Conservation (phyloP, 2,888 invertebrate species). For the Mellilla xanthometata region DNA sequence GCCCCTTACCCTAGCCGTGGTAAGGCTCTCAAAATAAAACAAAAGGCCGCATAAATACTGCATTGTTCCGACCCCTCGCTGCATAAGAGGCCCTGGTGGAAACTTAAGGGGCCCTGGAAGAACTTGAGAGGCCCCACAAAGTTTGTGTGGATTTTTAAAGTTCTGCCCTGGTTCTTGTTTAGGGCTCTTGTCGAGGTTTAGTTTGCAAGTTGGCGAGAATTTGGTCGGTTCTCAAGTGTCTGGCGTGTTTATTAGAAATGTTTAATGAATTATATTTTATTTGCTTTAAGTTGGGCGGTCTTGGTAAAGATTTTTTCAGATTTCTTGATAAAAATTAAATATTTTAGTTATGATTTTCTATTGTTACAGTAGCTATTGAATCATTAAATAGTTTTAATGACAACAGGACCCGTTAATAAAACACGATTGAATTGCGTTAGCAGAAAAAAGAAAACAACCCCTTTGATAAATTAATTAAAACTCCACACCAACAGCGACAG, state of each 20-base stretch:
- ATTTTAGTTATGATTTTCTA: too few species aligned
- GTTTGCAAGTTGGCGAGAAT: slow-evolving; percentile 35
- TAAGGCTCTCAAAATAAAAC: slow-evolving; percentile 46
- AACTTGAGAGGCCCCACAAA: slow-evolving; percentile 25
- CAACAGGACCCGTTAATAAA: too few species aligned
- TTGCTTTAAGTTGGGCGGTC: too few species aligned
- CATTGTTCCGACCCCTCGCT: slow-evolving; percentile 59
- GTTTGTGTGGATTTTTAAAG: slow-evolving; percentile 52
- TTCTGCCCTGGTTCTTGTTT: slow-evolving; percentile 9
- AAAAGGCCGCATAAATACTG: slow-evolving; percentile 69
- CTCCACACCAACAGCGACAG: slow-evolving; percentile 25
- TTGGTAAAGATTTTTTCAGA: too few species aligned
- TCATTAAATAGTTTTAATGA: too few species aligned
- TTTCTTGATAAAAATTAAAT: too few species aligned
- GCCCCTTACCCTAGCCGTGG: slow-evolving; percentile 3
- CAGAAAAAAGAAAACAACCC: not conserved
- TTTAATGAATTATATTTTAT: too few species aligned
- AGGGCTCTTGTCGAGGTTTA: slow-evolving; percentile 25
- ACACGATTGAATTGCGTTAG: too few species aligned
- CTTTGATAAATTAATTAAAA: slow-evolving; percentile 15
- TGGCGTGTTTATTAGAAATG: not conserved
- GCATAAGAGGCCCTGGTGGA: slow-evolving; percentile 18
- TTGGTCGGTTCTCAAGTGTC: slow-evolving; percentile 7
- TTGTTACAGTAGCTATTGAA: too few species aligned
- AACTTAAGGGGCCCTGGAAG: slow-evolving; percentile 37